These are phyloP conservation scores for Synchiropus splendidus DNA, from an alignment of 2,113 vertebrate species.

Conservation along the genomic window DNA sequence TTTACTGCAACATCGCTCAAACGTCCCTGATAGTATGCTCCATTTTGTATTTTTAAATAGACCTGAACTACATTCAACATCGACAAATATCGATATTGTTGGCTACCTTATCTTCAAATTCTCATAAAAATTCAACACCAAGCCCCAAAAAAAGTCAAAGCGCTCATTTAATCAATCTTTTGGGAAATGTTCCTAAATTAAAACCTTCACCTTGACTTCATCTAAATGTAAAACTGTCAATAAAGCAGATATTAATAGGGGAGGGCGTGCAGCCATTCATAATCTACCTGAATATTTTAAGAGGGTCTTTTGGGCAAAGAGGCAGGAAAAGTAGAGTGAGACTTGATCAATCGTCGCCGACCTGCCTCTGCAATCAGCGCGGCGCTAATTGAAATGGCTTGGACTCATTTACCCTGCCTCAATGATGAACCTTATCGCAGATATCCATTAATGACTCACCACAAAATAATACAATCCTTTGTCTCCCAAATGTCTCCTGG, in stretches of 20 bases:
- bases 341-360: conserved; percentile 60
- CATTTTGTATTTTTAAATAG: too few relatives aligned
- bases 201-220: conserved; percentile 62
- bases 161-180: conserved; percentile 43
- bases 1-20: too few relatives aligned
- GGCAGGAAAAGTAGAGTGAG: conserved; percentile 35
- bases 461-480: conserved; percentile 25
- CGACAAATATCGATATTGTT: too few relatives aligned
- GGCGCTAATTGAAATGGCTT: conserved; percentile 56
- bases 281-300: conserved; percentile 71
- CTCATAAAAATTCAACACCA: too few relatives aligned
- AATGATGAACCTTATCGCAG: conserved; percentile 33
- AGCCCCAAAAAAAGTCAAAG: too few relatives aligned
- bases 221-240: conserved; percentile 69
- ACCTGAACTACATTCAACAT: too few relatives aligned
- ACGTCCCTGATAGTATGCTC: too few relatives aligned
- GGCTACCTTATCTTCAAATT: too few relatives aligned
- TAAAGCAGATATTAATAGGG: conserved; percentile 67
- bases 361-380: conserved; percentile 61
- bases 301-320: conserved; percentile 63
- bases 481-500: conserved; percentile 15
- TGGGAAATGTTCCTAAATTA: conserved; percentile 57
- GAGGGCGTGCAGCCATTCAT: conserved; percentile 61
- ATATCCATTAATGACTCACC: conserved; percentile 35
- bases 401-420: conserved; percentile 32